These are phyloP conservation scores for Eptesicus fuscus DNA, from an alignment of 2,113 vertebrate species.

Conservation along the genomic window DNA sequence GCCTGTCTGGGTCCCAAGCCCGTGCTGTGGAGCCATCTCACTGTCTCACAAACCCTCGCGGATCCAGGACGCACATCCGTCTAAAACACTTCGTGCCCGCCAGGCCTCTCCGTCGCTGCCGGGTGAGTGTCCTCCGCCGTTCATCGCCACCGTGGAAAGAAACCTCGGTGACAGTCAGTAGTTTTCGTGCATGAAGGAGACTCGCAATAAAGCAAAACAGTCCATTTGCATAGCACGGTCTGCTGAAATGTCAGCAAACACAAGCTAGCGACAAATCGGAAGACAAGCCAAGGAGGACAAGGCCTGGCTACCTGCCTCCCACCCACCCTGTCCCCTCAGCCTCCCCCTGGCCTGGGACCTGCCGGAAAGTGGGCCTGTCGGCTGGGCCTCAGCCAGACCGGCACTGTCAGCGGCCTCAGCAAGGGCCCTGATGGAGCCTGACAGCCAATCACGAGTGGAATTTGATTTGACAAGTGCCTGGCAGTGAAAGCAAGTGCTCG, in stretches of 20 bases:
- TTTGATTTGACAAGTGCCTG: conserved; percentile 42
- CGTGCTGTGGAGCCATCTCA: background rate
- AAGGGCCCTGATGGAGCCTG: background rate
- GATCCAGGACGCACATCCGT: background rate
- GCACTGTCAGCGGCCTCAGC: conserved; percentile 9
- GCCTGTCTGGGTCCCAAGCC: background rate
- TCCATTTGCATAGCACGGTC: conserved; percentile 32
- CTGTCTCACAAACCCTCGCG: background rate
- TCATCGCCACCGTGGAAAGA: background rate
- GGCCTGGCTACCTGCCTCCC: background rate
- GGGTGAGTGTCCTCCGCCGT: conserved; percentile 4
- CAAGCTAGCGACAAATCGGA: background rate
- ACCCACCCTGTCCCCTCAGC: background rate
- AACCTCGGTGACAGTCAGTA: conserved; percentile 49
- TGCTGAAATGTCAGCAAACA: conserved; percentile 27
- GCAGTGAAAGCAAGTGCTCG: background rate
- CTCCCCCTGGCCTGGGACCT: background rate
- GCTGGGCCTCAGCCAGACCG: background rate
- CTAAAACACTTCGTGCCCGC: background rate
- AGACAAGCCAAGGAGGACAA: background rate
- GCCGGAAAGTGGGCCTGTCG: background rate
- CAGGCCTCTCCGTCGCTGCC: background rate
- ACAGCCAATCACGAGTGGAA: conserved; percentile 11
- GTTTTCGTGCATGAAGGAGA: background rate
- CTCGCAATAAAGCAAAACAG: conserved; percentile 22